phyloP scores from a whole-genome alignment of 2,888 invertebrate genomes.

The Coremacera marginata region DNA sequence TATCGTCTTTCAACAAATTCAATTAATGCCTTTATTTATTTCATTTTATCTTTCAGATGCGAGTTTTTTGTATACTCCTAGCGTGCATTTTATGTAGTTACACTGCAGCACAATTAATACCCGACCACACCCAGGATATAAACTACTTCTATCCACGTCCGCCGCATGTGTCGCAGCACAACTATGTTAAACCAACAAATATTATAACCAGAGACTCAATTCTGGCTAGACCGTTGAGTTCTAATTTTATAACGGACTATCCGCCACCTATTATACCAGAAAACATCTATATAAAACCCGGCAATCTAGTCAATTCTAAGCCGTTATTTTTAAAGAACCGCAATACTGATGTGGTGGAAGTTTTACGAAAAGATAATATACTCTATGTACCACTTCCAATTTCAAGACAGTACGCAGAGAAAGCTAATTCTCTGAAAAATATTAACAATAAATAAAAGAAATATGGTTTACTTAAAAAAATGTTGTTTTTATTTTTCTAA shows the following conservation, averaged over 20 bases:
- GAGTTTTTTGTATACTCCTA: neutral
- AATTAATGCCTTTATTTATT: too few species aligned
- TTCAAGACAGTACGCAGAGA: neutral
- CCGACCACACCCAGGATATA: constrained; percentile 36
- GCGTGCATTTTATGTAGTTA: neutral
- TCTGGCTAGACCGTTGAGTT: constrained; percentile 46
- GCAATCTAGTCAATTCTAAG: constrained; percentile 56
- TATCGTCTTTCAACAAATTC: too few species aligned
- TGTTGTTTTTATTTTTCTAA: too few species aligned
- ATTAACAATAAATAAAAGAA: constrained; percentile 39
- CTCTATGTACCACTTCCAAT: constrained; percentile 51
- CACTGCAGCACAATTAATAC: constrained; percentile 12
- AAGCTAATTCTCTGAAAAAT: constrained; percentile 27
- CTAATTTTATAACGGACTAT: constrained; percentile 58
- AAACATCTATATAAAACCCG: constrained; percentile 62
- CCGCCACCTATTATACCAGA: constrained; percentile 55
- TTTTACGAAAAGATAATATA: constrained; percentile 22
- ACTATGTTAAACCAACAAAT: constrained; percentile 45
- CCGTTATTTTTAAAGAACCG: constrained; percentile 49
- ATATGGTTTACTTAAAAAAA: too few species aligned
- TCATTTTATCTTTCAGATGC: constrained; percentile 26
- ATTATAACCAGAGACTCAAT: constrained; percentile 43
- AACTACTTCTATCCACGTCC: constrained; percentile 43
- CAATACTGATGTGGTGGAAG: constrained; percentile 2
- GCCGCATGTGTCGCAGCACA: constrained; percentile 10